Percentiles rank a stretch among this genome's conserved stretches.
phyloP scores from a whole-genome alignment of 2,113 vertebrate genomes.

The Etheostoma cragini region DNA sequence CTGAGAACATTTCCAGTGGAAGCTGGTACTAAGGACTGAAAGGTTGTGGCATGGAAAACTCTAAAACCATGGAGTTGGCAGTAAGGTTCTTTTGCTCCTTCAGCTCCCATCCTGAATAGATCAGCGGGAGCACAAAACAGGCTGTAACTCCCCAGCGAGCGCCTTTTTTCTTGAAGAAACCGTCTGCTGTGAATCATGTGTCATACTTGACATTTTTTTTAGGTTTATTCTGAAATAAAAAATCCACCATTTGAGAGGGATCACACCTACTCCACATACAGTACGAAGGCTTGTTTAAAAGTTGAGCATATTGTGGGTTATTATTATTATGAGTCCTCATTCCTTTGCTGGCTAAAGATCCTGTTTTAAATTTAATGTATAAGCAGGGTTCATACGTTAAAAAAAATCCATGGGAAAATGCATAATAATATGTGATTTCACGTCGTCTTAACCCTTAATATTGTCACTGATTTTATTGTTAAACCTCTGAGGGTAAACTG shows the following conservation, averaged over 20 bases:
- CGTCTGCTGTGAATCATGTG: constrained; percentile 43
- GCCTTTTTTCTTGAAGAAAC: constrained; percentile 26
- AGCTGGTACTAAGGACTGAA: constrained; percentile 26
- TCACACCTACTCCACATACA: constrained; percentile 11
- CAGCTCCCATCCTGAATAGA: constrained; percentile 55
- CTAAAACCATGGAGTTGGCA: constrained; percentile 46
- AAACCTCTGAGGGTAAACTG: too few species aligned
- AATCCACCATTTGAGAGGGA: constrained; percentile 17
- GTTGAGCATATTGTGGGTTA: neutral
- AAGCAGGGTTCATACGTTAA: too few species aligned
- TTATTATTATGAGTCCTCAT: constrained; percentile 11
- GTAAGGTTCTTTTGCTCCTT: constrained; percentile 46
- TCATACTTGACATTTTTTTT: constrained; percentile 43
- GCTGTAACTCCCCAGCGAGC: constrained; percentile 26
- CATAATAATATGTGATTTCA: too few species aligned
- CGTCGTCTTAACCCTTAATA: too few species aligned
- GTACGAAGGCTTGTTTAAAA: neutral
- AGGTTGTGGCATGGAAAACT: constrained; percentile 65
- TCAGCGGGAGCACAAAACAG: constrained; percentile 31
- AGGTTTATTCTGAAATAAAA: constrained; percentile 41
- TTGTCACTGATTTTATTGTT: too few species aligned
- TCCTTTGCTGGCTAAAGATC: neutral
- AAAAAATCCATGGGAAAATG: too few species aligned
- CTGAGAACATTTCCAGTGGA: constrained; percentile 55
- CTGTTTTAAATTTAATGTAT: constrained; percentile 35